phyloP scores from a whole-genome alignment of 2,797 vertebrate species.

The Lophotriccus pileatus region DNA sequence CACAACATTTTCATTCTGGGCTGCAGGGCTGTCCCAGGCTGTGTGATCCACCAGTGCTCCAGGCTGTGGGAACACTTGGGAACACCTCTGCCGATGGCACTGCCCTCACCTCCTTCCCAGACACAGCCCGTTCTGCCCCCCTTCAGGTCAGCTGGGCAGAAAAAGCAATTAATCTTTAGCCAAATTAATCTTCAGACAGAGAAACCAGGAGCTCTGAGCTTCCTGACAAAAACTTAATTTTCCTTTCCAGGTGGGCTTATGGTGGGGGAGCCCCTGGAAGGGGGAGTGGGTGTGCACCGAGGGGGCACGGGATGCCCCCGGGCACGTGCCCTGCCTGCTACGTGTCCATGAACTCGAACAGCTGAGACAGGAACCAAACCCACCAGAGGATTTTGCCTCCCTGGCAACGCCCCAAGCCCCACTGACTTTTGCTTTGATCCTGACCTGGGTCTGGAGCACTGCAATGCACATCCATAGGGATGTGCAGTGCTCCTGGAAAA shows the following conservation, averaged over 20 bases:
- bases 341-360: accelerated
- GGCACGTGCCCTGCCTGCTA: accelerated
- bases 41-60: not conserved
- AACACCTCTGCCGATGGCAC: not conserved
- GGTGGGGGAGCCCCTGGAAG: not conserved
- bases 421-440: not conserved
- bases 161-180: not conserved
- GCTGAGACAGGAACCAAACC: not conserved
- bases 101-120: not conserved
- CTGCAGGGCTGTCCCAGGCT: not conserved
- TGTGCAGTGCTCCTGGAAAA: not conserved
- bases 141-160: not conserved
- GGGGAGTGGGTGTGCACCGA: accelerated
- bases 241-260: not conserved
- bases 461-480: accelerated
- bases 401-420: not conserved
- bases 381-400: not conserved
- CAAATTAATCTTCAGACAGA: not conserved
- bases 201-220: not conserved
- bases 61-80: not conserved
- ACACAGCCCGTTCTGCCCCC: not conserved
- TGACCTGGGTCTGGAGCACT: not conserved
- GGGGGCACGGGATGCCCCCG: not conserved
- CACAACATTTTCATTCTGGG: not conserved
- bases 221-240: not conserved